Evolutionary conservation across 2,888 invertebrate genomes (phyloP), one percentile per base, ranked within the genome.

Genomic region (Apodemia zela): DNA sequence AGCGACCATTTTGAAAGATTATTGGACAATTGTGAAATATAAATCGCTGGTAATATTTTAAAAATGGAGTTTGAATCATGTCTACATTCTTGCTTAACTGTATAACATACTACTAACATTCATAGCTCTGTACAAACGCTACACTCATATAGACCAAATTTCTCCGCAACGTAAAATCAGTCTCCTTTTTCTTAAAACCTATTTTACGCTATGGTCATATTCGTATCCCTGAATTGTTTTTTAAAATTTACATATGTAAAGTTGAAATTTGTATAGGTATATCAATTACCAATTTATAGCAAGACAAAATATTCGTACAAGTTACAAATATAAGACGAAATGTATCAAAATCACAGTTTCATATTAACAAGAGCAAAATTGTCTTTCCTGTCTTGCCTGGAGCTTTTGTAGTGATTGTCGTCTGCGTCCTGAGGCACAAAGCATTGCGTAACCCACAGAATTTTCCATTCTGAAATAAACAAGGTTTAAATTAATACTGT

Each of bases 381-480:
- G 87, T 59, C 79, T 76, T 58, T 89, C 90, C 68, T 88, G 87
- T 68, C 79, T 85, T 1, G 89, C 87, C 73, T 89, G 89, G 35
- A 90, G 76, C 68, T 82, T 87, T 66, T 90, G 91, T 61, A 91
- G 73, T 0, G 90, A 90, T 66, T 90, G 86, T 11, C 84, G 79
- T 42, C 91, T 83, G 0, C 89, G 77, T 0, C 92, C 91, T 0
- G 91, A 86, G 0, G 92, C 90, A 66, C 92, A 92, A 57, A 94
- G 79, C 90, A 95, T 92, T 0, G 95, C 94, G 69, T 93, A 93
- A 72, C 95, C 94, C 11, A 95, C 93, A 3, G 94, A 94, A 0
- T 92, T 85, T 76, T 95, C 95, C 94, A 95, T 95, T 75, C 95
- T 92, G 61, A 33, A 65, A 67, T 60, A 17, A 62, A 57, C 15